Evolutionary conservation across 2,888 invertebrate species (phyloP).

Genomic region (Drosophila incognita): DNA sequence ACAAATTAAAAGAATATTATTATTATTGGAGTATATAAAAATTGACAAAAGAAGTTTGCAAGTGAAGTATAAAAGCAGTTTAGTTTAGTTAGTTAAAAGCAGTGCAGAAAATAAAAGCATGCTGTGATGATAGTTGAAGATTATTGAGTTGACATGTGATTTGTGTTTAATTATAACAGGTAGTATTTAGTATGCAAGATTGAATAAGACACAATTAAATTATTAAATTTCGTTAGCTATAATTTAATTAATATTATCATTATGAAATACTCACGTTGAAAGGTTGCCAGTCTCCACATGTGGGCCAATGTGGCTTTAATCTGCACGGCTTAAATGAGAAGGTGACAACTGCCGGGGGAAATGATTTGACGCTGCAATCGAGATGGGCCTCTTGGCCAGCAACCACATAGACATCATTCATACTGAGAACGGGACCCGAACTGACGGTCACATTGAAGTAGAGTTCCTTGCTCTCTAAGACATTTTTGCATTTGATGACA

Average conservation of each 20-base stretch:
- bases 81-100: neutral
- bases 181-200: neutral
- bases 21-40: neutral
- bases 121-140: neutral
- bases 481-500: slow-evolving; percentile 86
- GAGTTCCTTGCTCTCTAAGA: slow-evolving; percentile 83
- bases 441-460: slow-evolving; percentile 86
- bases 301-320: slow-evolving; percentile 83
- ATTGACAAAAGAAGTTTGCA: slow-evolving; percentile 7
- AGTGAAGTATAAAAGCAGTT: neutral
- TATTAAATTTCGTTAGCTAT: neutral
- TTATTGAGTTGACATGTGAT: neutral
- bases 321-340: slow-evolving; percentile 87
- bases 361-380: slow-evolving; percentile 86
- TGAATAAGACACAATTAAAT: neutral
- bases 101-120: neutral
- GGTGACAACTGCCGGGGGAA: slow-evolving; percentile 87
- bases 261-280: slow-evolving; percentile 77
- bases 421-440: slow-evolving; percentile 86
- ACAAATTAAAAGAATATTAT: slow-evolving; percentile 21
- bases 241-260: neutral
- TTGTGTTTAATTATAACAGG: neutral
- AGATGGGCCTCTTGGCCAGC: slow-evolving; percentile 85
- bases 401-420: slow-evolving; percentile 85
- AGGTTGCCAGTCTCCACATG: slow-evolving; percentile 68